A percentile compares a stretch with the other conserved stretches of the same genome.
Conservation (phyloP, 2,113 vertebrate species). For the Osmerus eperlanus region DNA sequence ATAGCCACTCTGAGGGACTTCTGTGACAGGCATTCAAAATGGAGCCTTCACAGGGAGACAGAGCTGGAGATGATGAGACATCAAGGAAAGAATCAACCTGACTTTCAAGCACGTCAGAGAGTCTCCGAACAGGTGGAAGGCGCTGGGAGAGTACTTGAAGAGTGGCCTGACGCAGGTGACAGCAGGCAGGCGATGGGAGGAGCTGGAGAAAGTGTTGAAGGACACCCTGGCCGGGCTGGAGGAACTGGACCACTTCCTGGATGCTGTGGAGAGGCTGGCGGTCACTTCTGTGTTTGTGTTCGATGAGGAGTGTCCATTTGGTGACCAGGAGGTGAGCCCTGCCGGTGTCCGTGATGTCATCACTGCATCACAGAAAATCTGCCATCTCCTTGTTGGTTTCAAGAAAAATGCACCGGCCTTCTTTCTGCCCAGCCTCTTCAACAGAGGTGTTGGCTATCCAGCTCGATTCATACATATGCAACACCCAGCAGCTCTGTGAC, state of each 20-base stretch:
- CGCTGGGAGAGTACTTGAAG: slow-evolving; percentile 41
- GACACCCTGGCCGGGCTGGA: slow-evolving; percentile 53
- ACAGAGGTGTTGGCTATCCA: background rate
- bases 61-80: slow-evolving; percentile 9
- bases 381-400: slow-evolving; percentile 42
- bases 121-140: slow-evolving; percentile 34
- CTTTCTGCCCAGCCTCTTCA: slow-evolving; percentile 9
- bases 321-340: slow-evolving; percentile 36
- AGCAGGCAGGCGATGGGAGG: slow-evolving; percentile 18
- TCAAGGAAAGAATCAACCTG: slow-evolving; percentile 17
- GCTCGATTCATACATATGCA: background rate
- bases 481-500: slow-evolving; percentile 11
- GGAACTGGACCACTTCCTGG: slow-evolving; percentile 59
- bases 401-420: slow-evolving; percentile 28
- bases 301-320: slow-evolving; percentile 23
- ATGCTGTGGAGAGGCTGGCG: slow-evolving; percentile 67
- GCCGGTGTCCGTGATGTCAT: slow-evolving; percentile 44
- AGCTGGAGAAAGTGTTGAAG: slow-evolving; percentile 45
- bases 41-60: background rate
- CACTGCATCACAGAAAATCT: slow-evolving; percentile 30
- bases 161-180: slow-evolving; percentile 26
- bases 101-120: slow-evolving; percentile 20
- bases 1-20: background rate
- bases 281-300: slow-evolving; percentile 67
- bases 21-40: background rate